Conservation (phyloP, 1,140 invertebrate genomes). For the Brachionus angularis region DNA sequence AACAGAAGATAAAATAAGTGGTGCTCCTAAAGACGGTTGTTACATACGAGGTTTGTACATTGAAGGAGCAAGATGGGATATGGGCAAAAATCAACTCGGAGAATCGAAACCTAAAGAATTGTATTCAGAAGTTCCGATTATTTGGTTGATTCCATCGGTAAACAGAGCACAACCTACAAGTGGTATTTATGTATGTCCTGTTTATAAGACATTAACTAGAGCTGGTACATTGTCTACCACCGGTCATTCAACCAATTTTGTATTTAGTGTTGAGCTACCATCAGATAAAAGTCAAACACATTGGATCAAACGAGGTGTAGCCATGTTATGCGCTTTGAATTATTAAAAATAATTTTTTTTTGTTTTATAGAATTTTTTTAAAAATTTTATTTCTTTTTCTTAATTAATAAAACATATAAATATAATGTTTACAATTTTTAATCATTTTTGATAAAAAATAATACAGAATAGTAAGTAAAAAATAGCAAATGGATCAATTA, state of each 20-base stretch:
- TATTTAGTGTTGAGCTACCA: conserved; percentile 57
- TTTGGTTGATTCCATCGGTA: conserved; percentile 56
- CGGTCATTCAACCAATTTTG: conserved; percentile 60
- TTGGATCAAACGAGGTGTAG: conserved; percentile 59
- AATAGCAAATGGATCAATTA: too few relatives aligned
- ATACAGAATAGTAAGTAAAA: too few relatives aligned
- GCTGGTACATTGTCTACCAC: conserved; percentile 60
- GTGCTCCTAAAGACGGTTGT: conserved; percentile 54
- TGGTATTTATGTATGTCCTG: conserved; percentile 58
- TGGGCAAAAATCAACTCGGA: conserved; percentile 47
- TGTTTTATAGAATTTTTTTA: conserved; percentile 1
- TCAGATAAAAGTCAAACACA: conserved; percentile 54
- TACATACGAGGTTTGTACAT: conserved; percentile 58
- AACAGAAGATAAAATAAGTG: conserved; percentile 48
- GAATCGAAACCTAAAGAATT: conserved; percentile 58
- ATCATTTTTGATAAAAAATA: too few relatives aligned
- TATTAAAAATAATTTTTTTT: conserved; percentile 49
- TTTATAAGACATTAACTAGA: conserved; percentile 59
- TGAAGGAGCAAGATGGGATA: conserved; percentile 58
- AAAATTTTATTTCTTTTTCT: neutral
- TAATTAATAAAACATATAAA: too few relatives aligned
- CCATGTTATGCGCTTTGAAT: conserved; percentile 59
- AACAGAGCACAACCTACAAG: conserved; percentile 48
- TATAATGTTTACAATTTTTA: too few relatives aligned
- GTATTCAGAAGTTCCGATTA: conserved; percentile 56